phyloP scores from a whole-genome alignment of 2,888 invertebrate genomes.

The Branchellion lobata region DNA sequence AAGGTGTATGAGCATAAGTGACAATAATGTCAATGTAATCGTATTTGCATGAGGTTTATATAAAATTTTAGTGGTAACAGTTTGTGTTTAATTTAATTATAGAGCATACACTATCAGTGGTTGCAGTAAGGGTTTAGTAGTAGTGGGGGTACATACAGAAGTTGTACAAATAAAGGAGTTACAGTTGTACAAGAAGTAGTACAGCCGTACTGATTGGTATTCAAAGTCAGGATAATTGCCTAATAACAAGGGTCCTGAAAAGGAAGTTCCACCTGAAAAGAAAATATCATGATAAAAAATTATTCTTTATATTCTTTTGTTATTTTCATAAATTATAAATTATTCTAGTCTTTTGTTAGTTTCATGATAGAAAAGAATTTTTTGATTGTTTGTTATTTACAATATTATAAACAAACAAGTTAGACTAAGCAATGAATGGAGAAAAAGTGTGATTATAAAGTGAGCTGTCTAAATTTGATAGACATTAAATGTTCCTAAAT shows the following conservation, averaged over 20 bases:
- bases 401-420: too few relatives aligned
- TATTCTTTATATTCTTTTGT: too few relatives aligned
- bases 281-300: not conserved
- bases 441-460: too few relatives aligned
- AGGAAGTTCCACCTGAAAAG: not conserved
- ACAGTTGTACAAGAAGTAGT: not conserved
- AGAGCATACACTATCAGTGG: not conserved
- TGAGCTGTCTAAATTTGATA: too few relatives aligned
- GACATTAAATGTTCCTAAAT: too few relatives aligned
- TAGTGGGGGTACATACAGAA: not conserved
- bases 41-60: not conserved
- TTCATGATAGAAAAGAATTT: too few relatives aligned
- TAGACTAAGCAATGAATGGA: too few relatives aligned
- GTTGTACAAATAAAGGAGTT: not conserved
- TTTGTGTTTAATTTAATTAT: not conserved
- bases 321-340: too few relatives aligned
- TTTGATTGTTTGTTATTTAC: too few relatives aligned
- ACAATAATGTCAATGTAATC: too few relatives aligned
- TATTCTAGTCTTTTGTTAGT: too few relatives aligned
- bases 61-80: not conserved
- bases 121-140: not conserved
- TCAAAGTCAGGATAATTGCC: not conserved
- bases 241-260: not conserved
- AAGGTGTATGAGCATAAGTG: too few relatives aligned
- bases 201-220: not conserved